Evolutionary conservation across 2,113 vertebrate species (phyloP), one percentile per base, ranked within the genome.

Genomic region (Argyrosomus japonicus): DNA sequence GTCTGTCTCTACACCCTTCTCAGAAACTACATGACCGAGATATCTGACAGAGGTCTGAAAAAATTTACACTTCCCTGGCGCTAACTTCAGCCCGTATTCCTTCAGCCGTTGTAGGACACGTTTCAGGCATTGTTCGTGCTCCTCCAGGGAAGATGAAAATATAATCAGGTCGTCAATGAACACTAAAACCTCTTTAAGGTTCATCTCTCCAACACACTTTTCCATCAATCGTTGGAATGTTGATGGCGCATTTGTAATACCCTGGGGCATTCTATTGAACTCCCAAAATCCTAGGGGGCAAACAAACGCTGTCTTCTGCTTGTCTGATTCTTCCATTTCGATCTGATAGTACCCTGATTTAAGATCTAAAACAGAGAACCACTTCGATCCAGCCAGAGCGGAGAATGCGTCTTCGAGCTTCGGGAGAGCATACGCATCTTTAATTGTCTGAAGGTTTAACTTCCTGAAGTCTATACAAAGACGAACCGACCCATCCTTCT

Each of bases 311-410:
- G 70, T 72, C 19, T 60, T 60, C 4, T 58, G 43, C 10, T 75
- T 75, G 11, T 61, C 72, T 4, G 14, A 4, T 19, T 75, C 72
- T 6, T 48, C 23, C n/a, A 61, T 29, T 3, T 61, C 57, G 58
- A 61, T 21, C 4, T 29, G 29, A 2, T 29, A 29, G 29, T 29
- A 29, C 29, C 29, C 29, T 29, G 29, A 29, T 29, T 85, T 85
- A 21, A 75, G 19, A 36, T 75, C 82, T 2, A 79, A 63, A 4
- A 79, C 76, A 0, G 63, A 79, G 7, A 79, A 84, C 29, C 29
- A 29, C 4, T 29, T 29, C 29, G 29, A 29, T 29, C 29, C 29
- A 29, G 29, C 29, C 29, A 29, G 29, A 2, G 29, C 29, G 4
- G 29, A 29, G 29, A 29, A 29, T 2, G 29, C 29, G 29, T 29